Evolutionary conservation across 2,797 vertebrate genomes (phyloP).

Genomic region (Eulemur mongoz): DNA sequence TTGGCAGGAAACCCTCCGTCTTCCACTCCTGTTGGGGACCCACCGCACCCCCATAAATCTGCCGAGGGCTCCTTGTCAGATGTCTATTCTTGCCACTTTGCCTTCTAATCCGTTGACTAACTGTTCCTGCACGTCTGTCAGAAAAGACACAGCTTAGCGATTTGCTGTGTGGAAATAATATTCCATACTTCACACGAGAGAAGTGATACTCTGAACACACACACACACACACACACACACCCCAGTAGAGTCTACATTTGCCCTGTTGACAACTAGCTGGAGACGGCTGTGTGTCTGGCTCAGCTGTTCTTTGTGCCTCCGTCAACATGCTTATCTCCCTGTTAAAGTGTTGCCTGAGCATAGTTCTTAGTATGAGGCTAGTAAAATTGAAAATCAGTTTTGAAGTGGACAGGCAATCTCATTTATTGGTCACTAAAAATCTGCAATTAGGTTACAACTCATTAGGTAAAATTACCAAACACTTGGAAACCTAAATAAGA

Average conservation of each 20-base stretch:
- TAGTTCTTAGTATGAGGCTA: not conserved
- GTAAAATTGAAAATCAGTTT: slow-evolving; percentile 24
- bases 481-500: not conserved
- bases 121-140: not conserved
- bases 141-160: not conserved
- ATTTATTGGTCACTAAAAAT: not conserved
- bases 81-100: not conserved
- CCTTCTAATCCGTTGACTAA: not conserved
- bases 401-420: not conserved
- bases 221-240: not conserved
- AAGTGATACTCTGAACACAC: not conserved
- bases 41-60: not conserved
- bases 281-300: not conserved
- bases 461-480: not conserved
- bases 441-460: not conserved
- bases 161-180: not conserved
- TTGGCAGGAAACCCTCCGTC: not conserved
- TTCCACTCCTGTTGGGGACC: not conserved
- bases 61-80: not conserved
- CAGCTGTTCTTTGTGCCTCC: not conserved
- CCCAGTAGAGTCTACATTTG: not conserved
- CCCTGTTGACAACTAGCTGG: not conserved
- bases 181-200: not conserved
- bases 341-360: slow-evolving; percentile 7
- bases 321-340: not conserved